A percentile compares a stretch with the other conserved stretches of the same genome.
Evolutionary conservation across 2,888 invertebrate genomes (phyloP).

Genomic region (Drosophila atroscutellata): DNA sequence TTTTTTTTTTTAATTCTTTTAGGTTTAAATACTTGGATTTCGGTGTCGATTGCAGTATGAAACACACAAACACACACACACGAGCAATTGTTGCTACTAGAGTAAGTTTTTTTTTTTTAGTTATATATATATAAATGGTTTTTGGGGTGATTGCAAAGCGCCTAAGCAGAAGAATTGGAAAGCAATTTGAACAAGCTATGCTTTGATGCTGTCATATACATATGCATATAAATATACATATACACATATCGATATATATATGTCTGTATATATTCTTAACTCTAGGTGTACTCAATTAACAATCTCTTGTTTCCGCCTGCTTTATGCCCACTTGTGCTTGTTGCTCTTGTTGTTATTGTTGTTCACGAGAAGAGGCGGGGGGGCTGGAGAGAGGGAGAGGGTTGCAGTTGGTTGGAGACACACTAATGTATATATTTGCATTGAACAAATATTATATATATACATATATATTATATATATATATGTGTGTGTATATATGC

Average conservation of each 20-base stretch:
- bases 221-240: slow-evolving; percentile 3
- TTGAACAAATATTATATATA: slow-evolving; percentile 20
- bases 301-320: slow-evolving; percentile 13
- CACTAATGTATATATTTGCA: slow-evolving; percentile 1
- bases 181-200: slow-evolving; percentile 62
- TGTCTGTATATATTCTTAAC: slow-evolving; percentile 12
- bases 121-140: slow-evolving; percentile 1
- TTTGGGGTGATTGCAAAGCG: slow-evolving; percentile 49
- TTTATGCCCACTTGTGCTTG: slow-evolving; percentile 53
- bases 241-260: background rate
- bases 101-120: slow-evolving; percentile 11
- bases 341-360: background rate
- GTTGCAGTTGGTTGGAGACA: slow-evolving; percentile 16
- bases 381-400: background rate
- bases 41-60: slow-evolving; percentile 3
- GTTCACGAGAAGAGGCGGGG: background rate
- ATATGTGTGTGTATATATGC: slow-evolving; percentile 13
- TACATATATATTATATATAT: slow-evolving; percentile 1
- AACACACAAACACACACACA: slow-evolving; percentile 1
- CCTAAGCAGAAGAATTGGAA: slow-evolving; percentile 50
- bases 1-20: background rate
- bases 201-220: slow-evolving; percentile 42
- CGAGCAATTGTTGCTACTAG: slow-evolving; percentile 33
- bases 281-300: slow-evolving; percentile 27
- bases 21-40: background rate